Evolutionary conservation across 2,113 vertebrate genomes (phyloP), one percentile per base, ranked within the genome.

Genomic region (Aplodontia rufa): DNA sequence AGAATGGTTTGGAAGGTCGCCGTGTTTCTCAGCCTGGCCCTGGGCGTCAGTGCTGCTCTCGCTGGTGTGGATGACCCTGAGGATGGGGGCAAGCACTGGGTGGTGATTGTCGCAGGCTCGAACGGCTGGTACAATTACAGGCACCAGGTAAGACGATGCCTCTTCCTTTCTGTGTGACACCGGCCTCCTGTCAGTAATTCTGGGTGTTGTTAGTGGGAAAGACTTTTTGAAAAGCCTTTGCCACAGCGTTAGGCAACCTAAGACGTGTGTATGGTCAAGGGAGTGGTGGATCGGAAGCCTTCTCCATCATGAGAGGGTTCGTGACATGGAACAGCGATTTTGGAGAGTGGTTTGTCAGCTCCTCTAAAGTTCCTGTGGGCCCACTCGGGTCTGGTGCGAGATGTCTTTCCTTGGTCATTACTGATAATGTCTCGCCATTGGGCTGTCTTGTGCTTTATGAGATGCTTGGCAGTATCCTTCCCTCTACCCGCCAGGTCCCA

Each of bases 71-170:
- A 98, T 62, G 97, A 99, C 0, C 95, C 98, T 0, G 98, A 99
- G 40, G 91, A 98, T 8, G 97, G 97, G n/a, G 99, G 99, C 76
- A 99, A 99, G 95, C 98, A 99, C 98, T 99, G 99, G 99, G 99
- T 99, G 75, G 98, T 99, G n/a, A 99, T 99, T 1, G 99, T 99
- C 1, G 99, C 99, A 0, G 99, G 99, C 1, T 99, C 99, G 0
- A 99, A 98, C 0, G 99, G 99, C 98, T 99, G 99, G 99, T 99
- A 99, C 98, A 99, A 99, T 98, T 99, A 99, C 91, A 98, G 99
- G 84, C 99, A 99, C 97, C 99, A 99, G 99, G 99, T 97, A 71
- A 93, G 96, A 42, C 37, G 17, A 28, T 13, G 20, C 0, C 6
- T 2, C 37, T 47, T 66, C 32, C 55, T 35, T 37, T 24, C n/a